Evolutionary conservation across 2,113 vertebrate genomes (phyloP), one percentile per base, ranked within the genome.

Genomic region (Syngnathus typhle): DNA sequence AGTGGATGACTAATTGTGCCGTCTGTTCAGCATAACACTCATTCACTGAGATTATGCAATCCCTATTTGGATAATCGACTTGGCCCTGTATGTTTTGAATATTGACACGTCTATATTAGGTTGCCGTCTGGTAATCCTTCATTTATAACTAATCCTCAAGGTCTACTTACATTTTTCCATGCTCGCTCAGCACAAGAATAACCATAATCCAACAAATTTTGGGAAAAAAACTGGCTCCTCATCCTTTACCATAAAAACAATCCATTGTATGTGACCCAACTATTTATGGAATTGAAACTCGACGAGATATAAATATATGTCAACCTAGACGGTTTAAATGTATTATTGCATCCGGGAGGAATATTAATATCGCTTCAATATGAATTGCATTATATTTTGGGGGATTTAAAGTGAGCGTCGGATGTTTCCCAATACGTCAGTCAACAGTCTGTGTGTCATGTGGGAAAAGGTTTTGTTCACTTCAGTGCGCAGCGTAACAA

Each of bases 1-100:
- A 77, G 60, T 70, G 72, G 82, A 47, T 85, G 83, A 82, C 84
- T 89, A 85, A 87, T 81, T 85, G 74, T 60, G 73, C 74, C 47
- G 73, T 86, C 82, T 84, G 80, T 70, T 79, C 55, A 6, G 51
- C 70, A 71, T 65, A 55, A 77, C 68, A 79, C 74, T 67, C 72
- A 78, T 51, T 46, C 70, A 27, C 68, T 9, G 15, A 70, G 71
- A 72, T 88, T 85, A 87, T 38, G 66, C 79, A 87, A 85, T 80
- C 65, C n/a, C 56, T 12, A 76, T 70, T 73, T 47, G 69, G 68
- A 83, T 88, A 82, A 87, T 88, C 87, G 78, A 65, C 68, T 68
- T 65, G 64, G 70, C 60, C 46, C 12, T 65, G 64, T 77, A 68
- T 58, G 69, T 55, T 5, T 62, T 44, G 56, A 78, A 82, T 77